Conservation (phyloP, 2,113 vertebrate genomes). For the Muntiacus reevesi region DNA sequence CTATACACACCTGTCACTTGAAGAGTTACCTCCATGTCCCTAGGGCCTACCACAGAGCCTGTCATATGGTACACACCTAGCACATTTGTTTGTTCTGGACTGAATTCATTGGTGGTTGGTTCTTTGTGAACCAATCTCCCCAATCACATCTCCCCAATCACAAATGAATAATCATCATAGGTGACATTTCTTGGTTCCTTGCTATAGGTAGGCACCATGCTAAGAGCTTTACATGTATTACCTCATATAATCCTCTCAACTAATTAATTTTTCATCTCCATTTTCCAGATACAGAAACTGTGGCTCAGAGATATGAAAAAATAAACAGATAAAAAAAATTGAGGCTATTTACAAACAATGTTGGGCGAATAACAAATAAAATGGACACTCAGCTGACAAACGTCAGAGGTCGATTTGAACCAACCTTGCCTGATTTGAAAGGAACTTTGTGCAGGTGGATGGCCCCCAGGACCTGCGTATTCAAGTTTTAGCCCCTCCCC, state of each 20-base stretch:
- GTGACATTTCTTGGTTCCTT: not conserved
- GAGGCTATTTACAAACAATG: not conserved
- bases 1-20: not conserved
- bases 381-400: not conserved
- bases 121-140: too few relatives aligned
- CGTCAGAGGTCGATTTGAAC: not conserved
- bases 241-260: not conserved
- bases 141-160: not conserved
- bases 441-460: not conserved
- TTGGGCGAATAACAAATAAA: not conserved
- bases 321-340: not conserved
- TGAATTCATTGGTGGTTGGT: not conserved
- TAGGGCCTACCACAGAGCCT: not conserved
- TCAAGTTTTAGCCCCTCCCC: not conserved
- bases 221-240: not conserved
- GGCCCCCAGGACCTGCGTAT: not conserved
- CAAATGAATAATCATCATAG: not conserved
- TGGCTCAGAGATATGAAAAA: not conserved
- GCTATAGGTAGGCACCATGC: not conserved
- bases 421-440: not conserved
- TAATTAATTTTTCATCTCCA: not conserved
- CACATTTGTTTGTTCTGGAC: not conserved
- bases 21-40: not conserved
- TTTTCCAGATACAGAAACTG: not conserved
- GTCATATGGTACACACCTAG: not conserved